A percentile compares a stretch with the other conserved stretches of the same genome.
These are phyloP conservation scores for Vandiemenella viatica DNA, from an alignment of 2,888 invertebrate genomes.

Conservation along the genomic window DNA sequence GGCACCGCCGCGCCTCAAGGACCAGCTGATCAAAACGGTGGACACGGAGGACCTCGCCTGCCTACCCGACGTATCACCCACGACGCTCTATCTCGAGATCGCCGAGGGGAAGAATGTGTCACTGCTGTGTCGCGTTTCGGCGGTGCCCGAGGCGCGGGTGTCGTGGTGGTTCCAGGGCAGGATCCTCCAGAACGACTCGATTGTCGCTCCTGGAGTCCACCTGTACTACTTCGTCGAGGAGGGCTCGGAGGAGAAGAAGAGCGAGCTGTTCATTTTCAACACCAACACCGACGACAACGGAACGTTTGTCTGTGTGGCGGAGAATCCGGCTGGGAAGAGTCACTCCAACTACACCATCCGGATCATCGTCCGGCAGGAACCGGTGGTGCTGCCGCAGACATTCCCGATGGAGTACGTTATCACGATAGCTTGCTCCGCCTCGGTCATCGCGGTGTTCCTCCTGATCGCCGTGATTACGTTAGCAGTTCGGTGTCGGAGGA, in stretches of 20 bases:
- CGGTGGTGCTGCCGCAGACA: slow-evolving; percentile 47
- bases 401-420: slow-evolving; percentile 57
- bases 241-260: slow-evolving; percentile 56
- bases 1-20: slow-evolving; percentile 49
- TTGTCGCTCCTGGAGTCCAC: slow-evolving; percentile 47
- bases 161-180: slow-evolving; percentile 54
- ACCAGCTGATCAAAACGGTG: slow-evolving; percentile 50
- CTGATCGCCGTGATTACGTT: slow-evolving; percentile 46
- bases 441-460: slow-evolving; percentile 46
- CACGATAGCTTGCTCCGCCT: slow-evolving; percentile 49
- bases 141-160: slow-evolving; percentile 65
- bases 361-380: slow-evolving; percentile 57
- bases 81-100: slow-evolving; percentile 59
- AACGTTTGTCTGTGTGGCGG: slow-evolving; percentile 70
- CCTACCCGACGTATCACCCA: slow-evolving; percentile 60
- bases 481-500: slow-evolving; percentile 19
- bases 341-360: slow-evolving; percentile 69
- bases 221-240: slow-evolving; percentile 57
- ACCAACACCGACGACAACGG: slow-evolving; percentile 68
- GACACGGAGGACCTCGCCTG: slow-evolving; percentile 62
- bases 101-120: slow-evolving; percentile 70
- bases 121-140: slow-evolving; percentile 61
- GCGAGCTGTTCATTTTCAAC: slow-evolving; percentile 64
- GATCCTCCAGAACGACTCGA: slow-evolving; percentile 60
- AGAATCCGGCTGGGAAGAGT: slow-evolving; percentile 67